Percentiles rank a stretch among this genome's conserved stretches.
Conservation (phyloP, 2,888 invertebrate species). For the Sarcophaga variegata region DNA sequence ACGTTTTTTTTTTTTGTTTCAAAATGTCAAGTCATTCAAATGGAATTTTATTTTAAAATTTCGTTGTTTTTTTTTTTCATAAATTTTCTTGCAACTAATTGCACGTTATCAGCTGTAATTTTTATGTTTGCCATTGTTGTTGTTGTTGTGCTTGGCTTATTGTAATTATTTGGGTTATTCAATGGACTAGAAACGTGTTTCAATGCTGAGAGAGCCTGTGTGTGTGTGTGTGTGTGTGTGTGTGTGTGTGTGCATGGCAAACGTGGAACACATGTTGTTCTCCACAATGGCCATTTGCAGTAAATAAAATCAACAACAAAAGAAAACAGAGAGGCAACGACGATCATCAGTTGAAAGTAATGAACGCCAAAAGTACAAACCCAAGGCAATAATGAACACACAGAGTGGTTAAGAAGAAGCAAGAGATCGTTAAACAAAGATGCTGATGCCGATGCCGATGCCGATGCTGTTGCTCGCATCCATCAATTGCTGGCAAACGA, state of each 20-base stretch:
- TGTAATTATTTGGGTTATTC: constrained; percentile 68
- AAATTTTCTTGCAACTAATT: constrained; percentile 52
- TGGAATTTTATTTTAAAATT: constrained; percentile 11
- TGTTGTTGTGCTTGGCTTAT: constrained; percentile 26
- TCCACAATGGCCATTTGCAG: constrained; percentile 22
- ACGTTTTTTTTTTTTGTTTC: constrained; percentile 33
- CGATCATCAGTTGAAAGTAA: constrained; percentile 63
- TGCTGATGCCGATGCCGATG: constrained; percentile 34
- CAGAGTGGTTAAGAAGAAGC: background rate
- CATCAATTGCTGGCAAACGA: background rate
- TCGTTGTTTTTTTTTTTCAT: constrained; percentile 16
- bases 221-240: too few relatives aligned
- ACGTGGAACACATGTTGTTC: constrained; percentile 67
- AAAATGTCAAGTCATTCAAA: background rate
- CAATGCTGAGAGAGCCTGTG: constrained; percentile 46
- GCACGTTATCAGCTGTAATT: constrained; percentile 67
- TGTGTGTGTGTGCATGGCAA: constrained; percentile 64
- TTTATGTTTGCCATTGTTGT: constrained; percentile 35
- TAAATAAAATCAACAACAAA: background rate
- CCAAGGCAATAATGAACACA: constrained; percentile 55
- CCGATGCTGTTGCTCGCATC: constrained; percentile 34
- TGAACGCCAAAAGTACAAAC: constrained; percentile 65
- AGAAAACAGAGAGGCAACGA: constrained; percentile 30
- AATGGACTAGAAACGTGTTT: constrained; percentile 67
- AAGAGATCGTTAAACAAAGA: constrained; percentile 49